Base-by-base conservation (phyloP, 2,113 vertebrate species). In the Lycaon pictus region DNA sequence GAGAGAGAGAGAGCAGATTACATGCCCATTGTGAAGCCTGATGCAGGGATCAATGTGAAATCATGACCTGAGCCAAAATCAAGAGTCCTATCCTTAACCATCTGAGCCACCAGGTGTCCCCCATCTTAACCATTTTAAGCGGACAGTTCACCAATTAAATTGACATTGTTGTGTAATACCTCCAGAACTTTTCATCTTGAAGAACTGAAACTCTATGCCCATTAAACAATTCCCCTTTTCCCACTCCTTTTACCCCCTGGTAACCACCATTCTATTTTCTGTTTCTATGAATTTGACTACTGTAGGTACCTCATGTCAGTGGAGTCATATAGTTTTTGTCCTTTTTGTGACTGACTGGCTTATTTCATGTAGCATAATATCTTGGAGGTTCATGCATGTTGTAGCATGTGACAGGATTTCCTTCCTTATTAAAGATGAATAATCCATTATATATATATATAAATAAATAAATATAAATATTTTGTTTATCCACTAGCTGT, bases 231-330 rank as follows among this genome's bases (percentile, higher is more conserved):
- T 72, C n/a, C 10, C 55, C 20, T 7, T 60, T 96, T 56, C 13
- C 19, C 37, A 35, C 25, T 83, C 15, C 32, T 11, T 32, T 17
- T 11, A 60, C 19, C 27, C 29, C 10, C 32, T 85, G 72, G 56
- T 94, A 92, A 89, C 60, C 11, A 83, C 8, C 12, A 55, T 92
- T 97, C 58, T 74, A 27, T 62, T 89, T 86, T 65, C 9, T 95
- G 55, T 98, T 96, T 93, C 81, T 92, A 1, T 89, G 72, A 93
- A 69, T 91, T 90, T 90, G 37, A 58, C 17, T 85, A 22, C 6
- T 82, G 90, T 93, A 80, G 67, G 25, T 93, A 58, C 1, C 23
- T 96, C 53, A 23, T 90, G 2, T 88, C 76, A 87, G 76, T 93
- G 35, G 62, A 93, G 43, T 88, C 6, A 48, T 67, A 22, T 3